Evolutionary conservation across 2,797 vertebrate genomes (phyloP).

Genomic region (Xiphorhynchus erythropygius): DNA sequence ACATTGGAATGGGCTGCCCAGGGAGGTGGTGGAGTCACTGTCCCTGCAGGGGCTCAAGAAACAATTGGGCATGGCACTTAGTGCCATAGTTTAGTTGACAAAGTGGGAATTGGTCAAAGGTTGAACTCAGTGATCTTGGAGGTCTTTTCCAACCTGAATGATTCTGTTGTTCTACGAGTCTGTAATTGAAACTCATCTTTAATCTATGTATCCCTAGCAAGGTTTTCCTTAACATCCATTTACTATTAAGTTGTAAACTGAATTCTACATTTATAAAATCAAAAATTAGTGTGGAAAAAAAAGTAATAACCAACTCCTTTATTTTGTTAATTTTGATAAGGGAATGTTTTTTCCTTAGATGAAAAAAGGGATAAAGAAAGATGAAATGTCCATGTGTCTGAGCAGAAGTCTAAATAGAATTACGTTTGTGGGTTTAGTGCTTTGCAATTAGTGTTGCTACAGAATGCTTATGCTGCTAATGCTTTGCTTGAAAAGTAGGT

Average conservation of each 20-base stretch:
- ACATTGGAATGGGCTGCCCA: not conserved
- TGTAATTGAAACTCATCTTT: not conserved
- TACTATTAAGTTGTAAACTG: not conserved
- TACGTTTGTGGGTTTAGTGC: not conserved
- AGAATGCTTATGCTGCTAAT: constrained; percentile 44
- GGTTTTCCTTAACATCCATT: not conserved
- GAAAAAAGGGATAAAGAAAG: not conserved
- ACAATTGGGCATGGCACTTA: fast-evolving
- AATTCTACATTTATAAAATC: not conserved
- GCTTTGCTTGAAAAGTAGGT: constrained; percentile 50
- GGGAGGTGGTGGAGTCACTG: not conserved
- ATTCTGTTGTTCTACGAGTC: not conserved
- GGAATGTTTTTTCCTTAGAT: not conserved
- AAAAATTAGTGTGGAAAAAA: not conserved
- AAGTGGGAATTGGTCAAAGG: not conserved
- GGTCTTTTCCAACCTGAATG: not conserved
- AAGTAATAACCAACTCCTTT: not conserved
- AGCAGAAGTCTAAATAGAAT: not conserved
- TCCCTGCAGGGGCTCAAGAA: not conserved
- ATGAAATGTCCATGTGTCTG: not conserved
- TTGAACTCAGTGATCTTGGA: not conserved
- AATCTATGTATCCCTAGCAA: not conserved
- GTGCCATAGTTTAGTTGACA: not conserved
- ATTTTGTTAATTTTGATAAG: not conserved
- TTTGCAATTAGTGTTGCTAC: constrained; percentile 34